Conservation (phyloP, 2,797 vertebrate genomes). For the Vireo griseus region DNA sequence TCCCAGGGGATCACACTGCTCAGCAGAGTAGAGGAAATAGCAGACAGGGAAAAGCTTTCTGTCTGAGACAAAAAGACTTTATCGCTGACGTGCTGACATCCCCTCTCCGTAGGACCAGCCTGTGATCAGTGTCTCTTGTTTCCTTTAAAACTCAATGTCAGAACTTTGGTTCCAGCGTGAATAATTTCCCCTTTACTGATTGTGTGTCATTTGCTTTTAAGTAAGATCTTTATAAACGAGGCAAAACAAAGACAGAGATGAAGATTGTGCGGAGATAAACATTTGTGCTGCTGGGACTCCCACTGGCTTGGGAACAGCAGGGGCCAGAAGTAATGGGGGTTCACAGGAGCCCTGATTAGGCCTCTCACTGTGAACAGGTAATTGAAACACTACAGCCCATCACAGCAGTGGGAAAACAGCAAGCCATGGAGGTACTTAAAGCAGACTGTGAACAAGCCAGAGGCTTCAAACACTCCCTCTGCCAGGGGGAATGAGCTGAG, state of each 20-base stretch:
- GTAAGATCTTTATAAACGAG: constrained; percentile 53
- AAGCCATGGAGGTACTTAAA: not conserved
- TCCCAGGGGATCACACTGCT: not conserved
- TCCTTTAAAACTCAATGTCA: not conserved
- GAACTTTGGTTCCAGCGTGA: not conserved
- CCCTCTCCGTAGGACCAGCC: not conserved
- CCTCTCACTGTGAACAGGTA: constrained; percentile 25
- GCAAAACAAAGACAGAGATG: constrained; percentile 43
- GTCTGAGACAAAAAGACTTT: not conserved
- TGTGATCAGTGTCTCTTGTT: not conserved
- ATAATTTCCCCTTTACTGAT: constrained; percentile 35
- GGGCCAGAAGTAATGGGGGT: constrained; percentile 32
- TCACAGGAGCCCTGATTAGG: not conserved
- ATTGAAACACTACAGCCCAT: constrained; percentile 30
- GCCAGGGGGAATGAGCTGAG: fast-evolving
- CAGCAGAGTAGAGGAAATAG: not conserved
- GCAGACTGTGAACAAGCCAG: not conserved
- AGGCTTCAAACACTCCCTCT: not conserved
- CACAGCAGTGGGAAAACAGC: not conserved
- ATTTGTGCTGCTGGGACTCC: constrained; percentile 45
- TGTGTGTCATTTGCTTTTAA: constrained; percentile 37
- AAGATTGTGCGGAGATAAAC: not conserved
- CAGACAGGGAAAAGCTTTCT: not conserved
- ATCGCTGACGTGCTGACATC: not conserved
- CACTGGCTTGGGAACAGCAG: constrained; percentile 35